Conservation (phyloP, 2,113 vertebrate genomes). For the Cinclus mexicanus region DNA sequence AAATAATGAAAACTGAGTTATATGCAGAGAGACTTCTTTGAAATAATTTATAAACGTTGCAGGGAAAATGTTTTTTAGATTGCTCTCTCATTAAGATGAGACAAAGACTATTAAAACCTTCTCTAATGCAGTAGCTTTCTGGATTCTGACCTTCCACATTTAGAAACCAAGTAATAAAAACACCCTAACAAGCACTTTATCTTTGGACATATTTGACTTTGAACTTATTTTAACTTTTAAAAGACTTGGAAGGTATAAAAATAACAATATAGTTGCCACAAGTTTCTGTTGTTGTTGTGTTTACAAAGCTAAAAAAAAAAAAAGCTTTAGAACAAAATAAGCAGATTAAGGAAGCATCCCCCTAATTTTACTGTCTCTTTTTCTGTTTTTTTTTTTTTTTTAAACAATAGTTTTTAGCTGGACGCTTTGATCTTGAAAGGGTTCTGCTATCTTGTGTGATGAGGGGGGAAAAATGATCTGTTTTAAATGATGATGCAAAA, state of each 20-base stretch:
- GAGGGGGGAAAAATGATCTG: constrained; percentile 75
- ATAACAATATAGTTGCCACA: constrained; percentile 70
- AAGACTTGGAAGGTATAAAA: constrained; percentile 74
- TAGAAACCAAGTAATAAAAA: constrained; percentile 71
- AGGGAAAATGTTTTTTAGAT: constrained; percentile 45
- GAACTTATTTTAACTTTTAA: constrained; percentile 77
- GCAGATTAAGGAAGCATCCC: constrained; percentile 66
- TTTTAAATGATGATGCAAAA: constrained; percentile 81
- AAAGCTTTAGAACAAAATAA: constrained; percentile 67
- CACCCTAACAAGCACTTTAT: constrained; percentile 68
- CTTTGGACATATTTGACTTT: constrained; percentile 76
- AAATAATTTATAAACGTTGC: constrained; percentile 50
- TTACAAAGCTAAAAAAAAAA: constrained; percentile 54
- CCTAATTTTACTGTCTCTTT: constrained; percentile 67
- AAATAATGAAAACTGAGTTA: not conserved
- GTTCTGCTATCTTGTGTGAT: constrained; percentile 76
- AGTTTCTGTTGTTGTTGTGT: constrained; percentile 70
- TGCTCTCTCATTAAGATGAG: constrained; percentile 67
- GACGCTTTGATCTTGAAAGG: constrained; percentile 82
- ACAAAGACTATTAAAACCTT: constrained; percentile 73
- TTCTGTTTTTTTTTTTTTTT: constrained; percentile 32
- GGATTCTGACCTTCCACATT: constrained; percentile 78
- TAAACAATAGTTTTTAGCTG: constrained; percentile 75
- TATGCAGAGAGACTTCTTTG: not conserved
- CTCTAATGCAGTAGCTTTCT: constrained; percentile 72